Evolutionary conservation across 2,888 invertebrate genomes (phyloP), one percentile per base, ranked within the genome.

Genomic region (Temnothorax ravouxi): DNA sequence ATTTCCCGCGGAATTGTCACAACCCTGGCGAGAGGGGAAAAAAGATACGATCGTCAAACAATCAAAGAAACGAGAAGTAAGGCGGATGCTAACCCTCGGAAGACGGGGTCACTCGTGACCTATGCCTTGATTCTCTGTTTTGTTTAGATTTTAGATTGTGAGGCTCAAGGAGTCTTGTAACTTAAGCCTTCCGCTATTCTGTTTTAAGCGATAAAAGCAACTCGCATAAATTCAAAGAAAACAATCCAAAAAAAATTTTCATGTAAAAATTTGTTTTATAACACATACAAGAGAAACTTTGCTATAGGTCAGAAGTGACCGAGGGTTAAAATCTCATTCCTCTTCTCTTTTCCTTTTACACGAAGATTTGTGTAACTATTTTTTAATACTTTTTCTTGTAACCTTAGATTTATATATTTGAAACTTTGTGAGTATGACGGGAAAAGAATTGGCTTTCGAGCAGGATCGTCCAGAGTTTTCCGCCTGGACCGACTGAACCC

Each of bases 1-100:
- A 93, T 93, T 92, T 92, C 89, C 89, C 87, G 83, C 66, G 85
- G 85, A 88, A 91, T 90, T 89, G 89, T 86, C 88, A 61, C 88
- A 84, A 86, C 89, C 88, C 84, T 87, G 80, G 29, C 66, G 80
- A 62, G 41, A 84, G 77, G 76, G 71, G 66, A 41, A 59, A 83
- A 86, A 86, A 87, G 83, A 83, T 77, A 80, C 85, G 44, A 71
- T 66, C 9, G 62, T 83, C 47, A 52, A 71, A 47, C 34, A 66
- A 34, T 52, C 50, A 44, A 54, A 38, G 38, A 54, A 59, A 18
- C 61, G 44, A 41, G 44, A 76, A 56, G 62, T 34, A 41, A 61
- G 72, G 47, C 66, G 56, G 79, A 77, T 67, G 56, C 59, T 34
- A 34, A 34, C 4, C 34, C 34, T 34, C 34, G 34, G 34, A 34